phyloP scores from a whole-genome alignment of 2,113 vertebrate genomes.

The Petaurus breviceps region DNA sequence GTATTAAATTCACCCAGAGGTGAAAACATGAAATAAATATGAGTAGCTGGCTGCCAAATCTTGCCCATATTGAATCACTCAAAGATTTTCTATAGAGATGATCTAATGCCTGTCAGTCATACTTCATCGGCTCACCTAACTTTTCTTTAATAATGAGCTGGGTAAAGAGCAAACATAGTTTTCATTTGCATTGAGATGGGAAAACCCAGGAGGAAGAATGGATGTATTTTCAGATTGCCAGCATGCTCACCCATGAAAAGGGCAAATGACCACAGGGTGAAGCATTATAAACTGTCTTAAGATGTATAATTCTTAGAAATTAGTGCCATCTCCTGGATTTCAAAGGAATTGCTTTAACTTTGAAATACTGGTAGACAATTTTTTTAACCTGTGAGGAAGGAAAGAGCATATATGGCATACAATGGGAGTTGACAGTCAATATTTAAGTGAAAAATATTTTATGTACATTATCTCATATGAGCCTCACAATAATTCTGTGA shows the following conservation, averaged over 20 bases:
- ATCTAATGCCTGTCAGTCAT: slow-evolving; percentile 6
- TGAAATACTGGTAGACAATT: not conserved
- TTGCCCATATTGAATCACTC: slow-evolving; percentile 30
- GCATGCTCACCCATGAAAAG: not conserved
- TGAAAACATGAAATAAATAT: slow-evolving; percentile 52
- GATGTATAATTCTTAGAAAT: slow-evolving; percentile 52
- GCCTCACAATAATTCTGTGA: not conserved
- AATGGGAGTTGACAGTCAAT: not conserved
- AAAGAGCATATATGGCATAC: not conserved
- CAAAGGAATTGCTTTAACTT: slow-evolving; percentile 42
- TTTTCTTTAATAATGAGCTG: slow-evolving; percentile 27
- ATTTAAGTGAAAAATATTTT: not conserved
- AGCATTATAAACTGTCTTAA: not conserved
- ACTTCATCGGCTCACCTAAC: not conserved
- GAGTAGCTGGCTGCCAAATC: slow-evolving; percentile 10
- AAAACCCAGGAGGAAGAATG: slow-evolving; percentile 12
- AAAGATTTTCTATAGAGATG: slow-evolving; percentile 15
- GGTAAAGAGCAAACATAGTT: slow-evolving; percentile 57
- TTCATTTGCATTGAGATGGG: slow-evolving; percentile 38
- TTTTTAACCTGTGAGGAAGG: not conserved
- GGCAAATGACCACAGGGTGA: not conserved
- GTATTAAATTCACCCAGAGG: slow-evolving; percentile 14
- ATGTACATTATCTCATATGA: not conserved
- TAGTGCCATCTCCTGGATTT: slow-evolving; percentile 73
- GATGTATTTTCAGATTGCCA: not conserved